Base-by-base conservation (phyloP, 1,140 invertebrate species). In the Xylocopa sonorina region DNA sequence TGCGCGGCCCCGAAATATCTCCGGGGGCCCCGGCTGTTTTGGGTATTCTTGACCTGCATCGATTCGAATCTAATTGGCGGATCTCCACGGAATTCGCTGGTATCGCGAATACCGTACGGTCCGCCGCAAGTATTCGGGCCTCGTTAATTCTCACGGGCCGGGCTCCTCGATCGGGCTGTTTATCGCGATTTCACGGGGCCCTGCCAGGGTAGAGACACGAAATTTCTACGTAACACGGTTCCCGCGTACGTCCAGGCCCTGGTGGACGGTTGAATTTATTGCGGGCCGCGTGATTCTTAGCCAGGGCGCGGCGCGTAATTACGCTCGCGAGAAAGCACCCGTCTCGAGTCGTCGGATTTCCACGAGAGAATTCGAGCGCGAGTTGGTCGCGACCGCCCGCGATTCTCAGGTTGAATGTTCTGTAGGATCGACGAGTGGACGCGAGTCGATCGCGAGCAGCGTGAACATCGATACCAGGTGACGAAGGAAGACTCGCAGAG, bases 111-210 rank as follows among this genome's bases (percentile, higher is more conserved):
- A 82, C 80, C 80, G 74, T 69, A 24, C 58, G 79, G 80, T 85
- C 88, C 81, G 80, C 85, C 81, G 50, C 84, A 89, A 87, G 84
- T 89, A 89, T 89, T 89, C 81, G 88, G 86, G 84, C 87, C 89
- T 90, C 88, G 88, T 90, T 90, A 90, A 90, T 90, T 90, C 88
- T 85, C 89, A 87, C 88, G 88, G 57, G 29, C 58, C 55, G 69
- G 57, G n/a, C n/a, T n/a, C 46, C 67, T 69, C 68, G 82, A 81
- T 84, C 81, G 75, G n/a, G 24, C 16, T 3, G 55, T 51, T 62
- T 71, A 71, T 78, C 80, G 66, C 66, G 83, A 86, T 85, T 82
- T 84, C 79, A 64, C 58, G 71, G 72, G 63, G n/a, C n/a, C n/a
- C 75, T 77, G 55, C 24, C 21, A 16, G 34, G 29, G 55, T n/a